Conservation (phyloP, 2,888 invertebrate species). For the Pollenia labialis region DNA sequence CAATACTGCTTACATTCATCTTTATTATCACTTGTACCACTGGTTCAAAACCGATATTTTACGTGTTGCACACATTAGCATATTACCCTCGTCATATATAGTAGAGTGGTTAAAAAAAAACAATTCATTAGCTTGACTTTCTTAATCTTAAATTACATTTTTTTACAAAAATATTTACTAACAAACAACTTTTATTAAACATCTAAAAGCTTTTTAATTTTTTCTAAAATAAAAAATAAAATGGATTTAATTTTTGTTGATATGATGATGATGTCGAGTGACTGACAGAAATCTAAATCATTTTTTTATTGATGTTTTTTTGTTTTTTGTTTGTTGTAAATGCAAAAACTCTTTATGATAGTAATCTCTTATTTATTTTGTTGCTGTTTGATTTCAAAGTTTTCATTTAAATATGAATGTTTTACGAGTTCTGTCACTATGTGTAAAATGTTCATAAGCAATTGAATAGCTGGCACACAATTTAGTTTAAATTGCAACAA, state of each 20-base stretch:
- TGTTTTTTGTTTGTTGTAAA: background rate
- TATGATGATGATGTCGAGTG: background rate
- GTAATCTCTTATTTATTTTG: conserved; percentile 8
- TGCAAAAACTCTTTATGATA: conserved; percentile 10
- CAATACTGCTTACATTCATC: too few relatives aligned
- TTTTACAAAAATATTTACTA: too few relatives aligned
- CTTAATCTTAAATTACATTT: too few relatives aligned
- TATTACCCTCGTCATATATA: too few relatives aligned
- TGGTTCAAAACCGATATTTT: too few relatives aligned
- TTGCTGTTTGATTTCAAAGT: conserved; percentile 17
- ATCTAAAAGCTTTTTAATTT: too few relatives aligned
- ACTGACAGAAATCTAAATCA: conserved; percentile 3
- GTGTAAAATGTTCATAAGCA: conserved; percentile 33
- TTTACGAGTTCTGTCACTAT: conserved; percentile 1
- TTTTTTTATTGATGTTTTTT: conserved; percentile 28
- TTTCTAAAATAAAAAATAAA: background rate
- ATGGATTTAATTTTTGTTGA: background rate
- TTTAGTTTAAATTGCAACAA: conserved; percentile 48
- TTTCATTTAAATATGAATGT: conserved; percentile 48
- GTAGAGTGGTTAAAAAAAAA: too few relatives aligned
- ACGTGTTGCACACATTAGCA: too few relatives aligned
- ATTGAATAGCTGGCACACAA: conserved; percentile 64
- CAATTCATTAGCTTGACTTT: too few relatives aligned
- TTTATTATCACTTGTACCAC: too few relatives aligned
- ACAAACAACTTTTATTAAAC: too few relatives aligned